Conservation (phyloP, 2,113 vertebrate species). For the Atherinomorus stipes region DNA sequence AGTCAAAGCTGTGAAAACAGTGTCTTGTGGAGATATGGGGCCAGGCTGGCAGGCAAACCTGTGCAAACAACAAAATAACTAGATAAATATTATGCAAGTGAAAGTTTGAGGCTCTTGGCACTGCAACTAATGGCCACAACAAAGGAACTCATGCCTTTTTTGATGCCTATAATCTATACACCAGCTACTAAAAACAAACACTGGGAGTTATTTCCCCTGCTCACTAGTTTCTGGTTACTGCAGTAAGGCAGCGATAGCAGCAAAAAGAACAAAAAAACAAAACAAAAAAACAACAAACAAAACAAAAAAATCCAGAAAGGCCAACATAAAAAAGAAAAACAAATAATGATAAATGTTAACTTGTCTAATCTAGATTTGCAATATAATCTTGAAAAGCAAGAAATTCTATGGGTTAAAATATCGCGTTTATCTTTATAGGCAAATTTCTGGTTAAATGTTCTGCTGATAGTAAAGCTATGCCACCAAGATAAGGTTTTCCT, state of each 20-base stretch:
- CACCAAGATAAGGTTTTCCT: slow-evolving; percentile 62
- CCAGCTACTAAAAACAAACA: slow-evolving; percentile 49
- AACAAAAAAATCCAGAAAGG: too few relatives aligned
- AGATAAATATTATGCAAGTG: slow-evolving; percentile 22
- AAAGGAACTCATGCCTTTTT: slow-evolving; percentile 42
- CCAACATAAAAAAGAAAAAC: slow-evolving; percentile 12
- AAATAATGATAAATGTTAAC: slow-evolving; percentile 40
- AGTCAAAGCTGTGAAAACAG: slow-evolving; percentile 33
- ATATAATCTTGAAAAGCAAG: slow-evolving; percentile 36
- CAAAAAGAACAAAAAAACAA: slow-evolving; percentile 58
- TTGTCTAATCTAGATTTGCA: slow-evolving; percentile 32
- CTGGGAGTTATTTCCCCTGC: slow-evolving; percentile 31
- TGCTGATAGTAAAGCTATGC: slow-evolving; percentile 76
- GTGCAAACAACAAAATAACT: slow-evolving; percentile 41
- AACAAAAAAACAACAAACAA: slow-evolving; percentile 6
- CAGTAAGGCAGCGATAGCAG: slow-evolving; percentile 60
- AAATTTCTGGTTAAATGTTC: slow-evolving; percentile 62
- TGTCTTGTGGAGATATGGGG: slow-evolving; percentile 42
- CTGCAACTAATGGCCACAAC: slow-evolving; percentile 36
- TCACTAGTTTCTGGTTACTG: slow-evolving; percentile 65
- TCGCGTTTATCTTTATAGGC: slow-evolving; percentile 54
- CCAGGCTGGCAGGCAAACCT: slow-evolving; percentile 46
- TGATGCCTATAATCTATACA: slow-evolving; percentile 38
- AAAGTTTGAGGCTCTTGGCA: slow-evolving; percentile 39
- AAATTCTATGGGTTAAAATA: slow-evolving; percentile 37